Conservation (phyloP, 1,140 invertebrate species). For the Trypoxylus dichotomus region DNA sequence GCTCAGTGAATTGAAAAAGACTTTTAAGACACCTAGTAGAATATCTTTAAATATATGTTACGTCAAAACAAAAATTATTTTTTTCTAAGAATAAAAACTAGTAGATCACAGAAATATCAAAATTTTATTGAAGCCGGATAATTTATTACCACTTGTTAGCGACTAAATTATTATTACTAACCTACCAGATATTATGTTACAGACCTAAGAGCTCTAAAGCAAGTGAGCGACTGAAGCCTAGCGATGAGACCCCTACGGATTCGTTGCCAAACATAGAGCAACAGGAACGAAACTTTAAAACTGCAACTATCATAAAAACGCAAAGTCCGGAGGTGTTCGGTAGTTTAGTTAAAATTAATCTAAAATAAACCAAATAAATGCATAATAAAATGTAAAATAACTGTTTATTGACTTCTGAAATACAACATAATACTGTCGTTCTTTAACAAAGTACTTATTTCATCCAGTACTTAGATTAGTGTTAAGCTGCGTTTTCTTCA, state of each 20-base stretch:
- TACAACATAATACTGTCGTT: too few relatives aligned
- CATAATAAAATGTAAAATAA: not conserved
- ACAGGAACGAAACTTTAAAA: not conserved
- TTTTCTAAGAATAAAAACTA: too few relatives aligned
- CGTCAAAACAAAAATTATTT: too few relatives aligned
- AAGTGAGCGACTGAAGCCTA: not conserved
- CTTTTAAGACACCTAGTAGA: too few relatives aligned
- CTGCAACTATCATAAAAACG: not conserved
- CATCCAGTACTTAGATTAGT: not conserved
- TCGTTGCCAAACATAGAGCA: not conserved
- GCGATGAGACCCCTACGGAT: not conserved
- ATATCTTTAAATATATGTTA: too few relatives aligned
- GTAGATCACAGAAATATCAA: too few relatives aligned
- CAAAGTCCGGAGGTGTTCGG: not conserved
- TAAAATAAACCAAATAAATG: not conserved
- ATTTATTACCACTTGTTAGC: too few relatives aligned
- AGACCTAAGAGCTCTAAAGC: not conserved
- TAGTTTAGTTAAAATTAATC: not conserved
- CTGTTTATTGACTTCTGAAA: too few relatives aligned
- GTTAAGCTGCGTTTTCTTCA: not conserved
- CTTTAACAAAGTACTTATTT: too few relatives aligned
- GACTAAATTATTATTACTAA: too few relatives aligned
- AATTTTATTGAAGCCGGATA: too few relatives aligned
- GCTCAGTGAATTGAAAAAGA: too few relatives aligned
- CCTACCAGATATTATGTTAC: not conserved